Conservation (phyloP, 2,888 invertebrate species). For the Serrognathus titanus region DNA sequence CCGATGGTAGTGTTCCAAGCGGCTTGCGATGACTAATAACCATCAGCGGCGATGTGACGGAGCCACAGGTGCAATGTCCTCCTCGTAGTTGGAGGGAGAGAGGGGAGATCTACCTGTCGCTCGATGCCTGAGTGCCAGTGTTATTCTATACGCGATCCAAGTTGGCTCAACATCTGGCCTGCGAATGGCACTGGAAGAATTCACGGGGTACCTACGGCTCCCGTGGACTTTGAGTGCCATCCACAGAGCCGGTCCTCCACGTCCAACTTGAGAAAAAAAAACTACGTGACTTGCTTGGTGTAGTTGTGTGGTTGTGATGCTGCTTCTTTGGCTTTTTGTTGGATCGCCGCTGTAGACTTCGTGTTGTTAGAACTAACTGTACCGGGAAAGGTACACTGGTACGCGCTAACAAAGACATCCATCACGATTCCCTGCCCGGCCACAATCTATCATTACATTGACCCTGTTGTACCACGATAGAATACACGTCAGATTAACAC, state of each 20-base stretch:
- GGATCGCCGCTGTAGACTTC: not conserved
- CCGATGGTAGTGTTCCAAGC: constrained; percentile 25
- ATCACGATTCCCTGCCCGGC: constrained; percentile 8
- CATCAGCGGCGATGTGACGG: constrained; percentile 39
- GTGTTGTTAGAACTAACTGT: constrained; percentile 12
- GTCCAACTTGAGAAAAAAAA: constrained; percentile 1
- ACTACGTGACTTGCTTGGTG: constrained; percentile 3
- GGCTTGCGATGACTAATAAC: constrained; percentile 41
- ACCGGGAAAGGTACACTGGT: constrained; percentile 11
- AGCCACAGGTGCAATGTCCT: constrained; percentile 51
- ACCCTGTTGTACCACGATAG: constrained; percentile 1
- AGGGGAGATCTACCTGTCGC: constrained; percentile 43
- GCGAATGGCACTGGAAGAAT: constrained; percentile 86
- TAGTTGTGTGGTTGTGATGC: constrained; percentile 5
- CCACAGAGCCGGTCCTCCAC: constrained; percentile 43
- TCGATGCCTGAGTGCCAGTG: constrained; percentile 32
- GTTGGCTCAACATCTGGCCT: constrained; percentile 44
- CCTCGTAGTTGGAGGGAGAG: constrained; percentile 19
- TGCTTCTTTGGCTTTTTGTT: constrained; percentile 2
- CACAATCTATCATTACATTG: constrained; percentile 18
- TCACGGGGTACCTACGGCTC: constrained; percentile 67
- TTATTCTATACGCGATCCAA: constrained; percentile 16
- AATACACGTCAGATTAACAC: not conserved
- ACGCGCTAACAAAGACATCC: constrained; percentile 16
- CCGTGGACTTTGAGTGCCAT: constrained; percentile 74